A percentile compares a stretch with the other conserved stretches of the same genome.
Evolutionary conservation across 2,113 vertebrate species (phyloP).

Genomic region (Pitta sordida): DNA sequence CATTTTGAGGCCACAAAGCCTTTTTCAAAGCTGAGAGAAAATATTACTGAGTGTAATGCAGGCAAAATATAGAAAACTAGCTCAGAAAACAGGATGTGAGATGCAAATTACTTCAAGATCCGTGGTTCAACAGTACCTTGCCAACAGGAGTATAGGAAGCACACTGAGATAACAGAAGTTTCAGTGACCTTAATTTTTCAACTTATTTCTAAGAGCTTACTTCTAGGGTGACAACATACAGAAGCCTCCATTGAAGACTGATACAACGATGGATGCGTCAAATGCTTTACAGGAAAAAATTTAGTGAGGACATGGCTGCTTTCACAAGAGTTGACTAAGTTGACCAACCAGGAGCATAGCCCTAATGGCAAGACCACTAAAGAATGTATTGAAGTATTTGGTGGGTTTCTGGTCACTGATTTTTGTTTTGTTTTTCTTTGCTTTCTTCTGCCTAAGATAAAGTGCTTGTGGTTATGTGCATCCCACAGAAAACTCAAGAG

Average conservation of each 20-base stretch:
- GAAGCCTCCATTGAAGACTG: background rate
- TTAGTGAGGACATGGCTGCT: background rate
- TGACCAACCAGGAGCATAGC: background rate
- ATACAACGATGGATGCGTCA: background rate
- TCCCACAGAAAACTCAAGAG: background rate
- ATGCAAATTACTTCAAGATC: background rate
- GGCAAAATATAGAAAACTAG: background rate
- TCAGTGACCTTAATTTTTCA: background rate
- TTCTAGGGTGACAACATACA: background rate
- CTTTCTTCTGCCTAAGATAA: background rate
- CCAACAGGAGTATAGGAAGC: background rate
- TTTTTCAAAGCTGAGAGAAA: conserved; percentile 9
- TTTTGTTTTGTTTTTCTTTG: background rate
- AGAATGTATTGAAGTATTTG: background rate
- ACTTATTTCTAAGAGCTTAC: background rate
- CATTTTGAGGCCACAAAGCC: conserved; percentile 2
- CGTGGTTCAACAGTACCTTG: background rate
- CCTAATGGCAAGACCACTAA: background rate
- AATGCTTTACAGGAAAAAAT: background rate
- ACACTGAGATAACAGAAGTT: background rate
- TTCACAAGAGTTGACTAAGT: background rate
- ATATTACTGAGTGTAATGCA: background rate
- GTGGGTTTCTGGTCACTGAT: background rate
- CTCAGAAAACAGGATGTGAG: background rate
- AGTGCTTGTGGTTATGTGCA: background rate